Evolutionary conservation across 2,888 invertebrate species (phyloP), one percentile per base, ranked within the genome.

Genomic region (Xestia sexstrigata): DNA sequence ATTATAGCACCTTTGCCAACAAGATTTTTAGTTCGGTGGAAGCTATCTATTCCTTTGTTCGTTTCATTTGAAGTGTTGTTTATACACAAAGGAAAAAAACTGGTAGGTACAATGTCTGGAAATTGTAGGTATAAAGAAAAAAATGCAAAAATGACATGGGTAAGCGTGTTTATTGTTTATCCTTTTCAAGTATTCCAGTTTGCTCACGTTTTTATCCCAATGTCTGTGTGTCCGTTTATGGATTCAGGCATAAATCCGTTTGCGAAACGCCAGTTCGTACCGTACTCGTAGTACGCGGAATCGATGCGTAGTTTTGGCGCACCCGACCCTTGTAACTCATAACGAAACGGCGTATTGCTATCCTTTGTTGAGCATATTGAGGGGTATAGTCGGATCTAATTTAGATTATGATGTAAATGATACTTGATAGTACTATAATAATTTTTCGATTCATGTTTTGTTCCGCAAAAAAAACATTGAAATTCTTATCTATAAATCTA

Each of bases 241-340:
- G 93, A 93, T 93, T 91, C 91, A 88, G 91, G 90, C 92, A 94
- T 95, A 95, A 95, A 95, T 95, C 93, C 94, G 93, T 92, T 93
- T 91, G 90, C 91, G 91, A 93, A 94, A 93, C 91, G 92, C 91
- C 91, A 93, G 92, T 85, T 70, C 62, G 85, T 80, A 85, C 85
- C 68, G 83, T 82, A 78, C 79, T 76, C 83, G 77, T 91, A 91
- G 91, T 90, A 91, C 91, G 89, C 87, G 88, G 91, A 92, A 92
- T 91, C 92, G 92, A 92, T 89, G 93, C 92, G 93, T 93, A 92
- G 91, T 93, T 94, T 94, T 94, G 94, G 94, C 94, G 92, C 92
- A 88, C 84, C 89, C 90, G 85, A 89, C 89, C 92, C 90, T 91
- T 93, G 93, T 93, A 93, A 93, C 90, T 93, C 93, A 92, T 92